Base-by-base conservation (phyloP, 2,113 vertebrate species). In the Serilophus lunatus region DNA sequence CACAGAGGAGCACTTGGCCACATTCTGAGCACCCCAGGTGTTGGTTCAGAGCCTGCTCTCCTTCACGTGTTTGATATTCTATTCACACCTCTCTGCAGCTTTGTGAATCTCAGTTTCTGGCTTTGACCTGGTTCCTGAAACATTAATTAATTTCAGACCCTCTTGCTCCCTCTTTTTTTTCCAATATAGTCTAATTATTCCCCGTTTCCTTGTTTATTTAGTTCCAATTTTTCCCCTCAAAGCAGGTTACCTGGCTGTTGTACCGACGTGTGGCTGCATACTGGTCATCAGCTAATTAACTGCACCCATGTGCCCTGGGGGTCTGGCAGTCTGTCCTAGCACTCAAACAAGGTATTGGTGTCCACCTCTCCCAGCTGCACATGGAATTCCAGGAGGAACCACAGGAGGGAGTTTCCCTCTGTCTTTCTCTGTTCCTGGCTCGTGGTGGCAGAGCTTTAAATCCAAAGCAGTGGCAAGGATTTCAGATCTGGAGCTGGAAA, bases 321-420 rank as follows among this genome's bases (percentile, higher is more conserved):
- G n/a, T 9, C 31, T 4, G 2, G 70, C 71, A 28, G 42, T 4
- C 17, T 35, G 45, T 33, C 65, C 38, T 44, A 29, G 28, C 35
- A 14, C 57, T 35, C 26, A 14, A 4, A 14, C 54, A 3, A 0
- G 2, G 23, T 1, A 3, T 4, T 2, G 1, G 2, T 14, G 40
- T 72, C 53, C 2, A 2, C 61, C 42, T 72, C 79, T 80, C 63
- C 42, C n/a, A 3, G 33, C 24, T 3, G 7, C 5, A 3, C 28
- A 8, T 2, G 6, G 36, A 53, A 24, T 4, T 26, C 49, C 51
- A 24, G 36, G n/a, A 77, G 45, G 24, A 71, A 13, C 25, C 25
- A 31, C 33, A 57, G 86, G 61, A 86, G 50, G 17, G 44, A 13
- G 7, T 36, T 36, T 29, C 60, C 16, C 50, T 51, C 38, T 6